Evolutionary conservation across 2,888 invertebrate species (phyloP).

Genomic region (Noctua janthe): DNA sequence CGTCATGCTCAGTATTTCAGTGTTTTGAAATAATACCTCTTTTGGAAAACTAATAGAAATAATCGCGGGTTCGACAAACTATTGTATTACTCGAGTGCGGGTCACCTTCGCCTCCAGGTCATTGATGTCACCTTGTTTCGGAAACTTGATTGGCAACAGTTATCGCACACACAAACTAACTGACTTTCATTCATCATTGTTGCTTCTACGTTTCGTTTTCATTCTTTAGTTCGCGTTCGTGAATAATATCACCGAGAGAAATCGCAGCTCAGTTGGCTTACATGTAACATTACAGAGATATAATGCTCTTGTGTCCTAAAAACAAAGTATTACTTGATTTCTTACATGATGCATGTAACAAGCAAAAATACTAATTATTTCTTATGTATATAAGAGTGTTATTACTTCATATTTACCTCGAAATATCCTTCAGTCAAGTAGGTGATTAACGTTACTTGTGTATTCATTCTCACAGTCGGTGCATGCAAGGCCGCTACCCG

Average conservation of each 20-base stretch:
- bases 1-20: constrained; percentile 35
- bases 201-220: constrained; percentile 64
- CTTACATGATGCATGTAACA: constrained; percentile 32
- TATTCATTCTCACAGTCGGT: constrained; percentile 80
- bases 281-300: constrained; percentile 16
- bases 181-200: constrained; percentile 82
- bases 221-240: constrained; percentile 54
- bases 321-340: constrained; percentile 51
- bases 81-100: constrained; percentile 76
- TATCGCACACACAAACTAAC: constrained; percentile 79
- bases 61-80: constrained; percentile 82
- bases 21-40: constrained; percentile 60
- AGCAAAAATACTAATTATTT: constrained; percentile 55
- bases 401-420: constrained; percentile 68
- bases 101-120: constrained; percentile 89
- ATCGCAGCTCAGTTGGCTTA: constrained; percentile 52
- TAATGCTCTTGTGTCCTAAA: constrained; percentile 44
- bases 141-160: constrained; percentile 86
- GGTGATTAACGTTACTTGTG: constrained; percentile 77
- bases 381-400: constrained; percentile 53
- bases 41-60: constrained; percentile 70
- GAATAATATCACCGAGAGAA: constrained; percentile 61
- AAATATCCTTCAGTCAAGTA: constrained; percentile 74
- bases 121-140: constrained; percentile 87
- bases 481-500: constrained; percentile 82